A percentile compares a stretch with the other conserved stretches of the same genome.
Conservation (phyloP, 2,113 vertebrate genomes). For the Atlantisia rogersi region DNA sequence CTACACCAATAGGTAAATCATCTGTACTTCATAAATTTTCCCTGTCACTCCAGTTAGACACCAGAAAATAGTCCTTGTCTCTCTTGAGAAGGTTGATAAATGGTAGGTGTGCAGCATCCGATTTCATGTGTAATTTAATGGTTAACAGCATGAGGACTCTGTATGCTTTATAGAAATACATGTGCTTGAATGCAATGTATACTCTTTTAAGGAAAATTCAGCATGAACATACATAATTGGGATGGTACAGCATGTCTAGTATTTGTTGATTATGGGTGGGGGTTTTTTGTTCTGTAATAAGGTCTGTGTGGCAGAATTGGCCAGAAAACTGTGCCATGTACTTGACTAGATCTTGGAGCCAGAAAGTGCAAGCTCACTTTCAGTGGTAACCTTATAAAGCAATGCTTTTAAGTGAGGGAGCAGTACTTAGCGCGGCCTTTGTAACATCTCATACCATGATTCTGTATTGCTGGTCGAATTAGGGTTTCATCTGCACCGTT, state of each 20-base stretch:
- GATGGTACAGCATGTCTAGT: not conserved
- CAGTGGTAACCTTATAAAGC: slow-evolving; percentile 58
- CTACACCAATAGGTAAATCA: not conserved
- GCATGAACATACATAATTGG: not conserved
- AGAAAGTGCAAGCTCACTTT: not conserved
- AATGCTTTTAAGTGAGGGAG: slow-evolving; percentile 29
- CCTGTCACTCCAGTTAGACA: not conserved
- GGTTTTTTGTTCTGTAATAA: slow-evolving; percentile 53
- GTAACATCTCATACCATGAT: not conserved
- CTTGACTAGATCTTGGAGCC: slow-evolving; percentile 23
- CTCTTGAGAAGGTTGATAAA: not conserved
- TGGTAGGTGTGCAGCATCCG: not conserved
- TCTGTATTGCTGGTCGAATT: not conserved
- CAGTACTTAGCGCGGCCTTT: not conserved
- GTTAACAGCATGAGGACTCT: not conserved
- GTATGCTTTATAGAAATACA: not conserved
- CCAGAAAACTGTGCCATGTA: slow-evolving; percentile 11
- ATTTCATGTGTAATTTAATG: not conserved
- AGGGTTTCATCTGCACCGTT: not conserved
- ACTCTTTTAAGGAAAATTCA: not conserved
- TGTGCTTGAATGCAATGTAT: not conserved
- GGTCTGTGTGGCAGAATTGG: slow-evolving; percentile 22
- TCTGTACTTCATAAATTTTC: not conserved
- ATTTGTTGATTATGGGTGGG: slow-evolving; percentile 13
- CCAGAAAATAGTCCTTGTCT: not conserved